Conservation (phyloP, 2,797 vertebrate species). For the Xenentodon cancila region DNA sequence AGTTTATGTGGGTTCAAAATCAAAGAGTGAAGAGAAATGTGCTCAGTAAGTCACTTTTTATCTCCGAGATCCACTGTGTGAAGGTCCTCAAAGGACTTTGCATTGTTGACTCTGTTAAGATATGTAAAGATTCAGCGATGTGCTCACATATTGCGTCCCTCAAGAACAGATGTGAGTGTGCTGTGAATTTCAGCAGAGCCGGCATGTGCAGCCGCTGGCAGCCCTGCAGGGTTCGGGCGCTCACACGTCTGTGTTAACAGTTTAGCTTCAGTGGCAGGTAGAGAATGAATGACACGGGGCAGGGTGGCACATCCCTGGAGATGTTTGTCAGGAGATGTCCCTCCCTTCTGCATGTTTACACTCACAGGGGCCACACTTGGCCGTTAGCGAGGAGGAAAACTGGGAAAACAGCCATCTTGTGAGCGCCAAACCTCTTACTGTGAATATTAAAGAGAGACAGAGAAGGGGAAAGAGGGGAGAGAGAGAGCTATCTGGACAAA, state of each 20-base stretch:
- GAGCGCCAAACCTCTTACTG: conserved; percentile 83
- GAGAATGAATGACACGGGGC: conserved; percentile 71
- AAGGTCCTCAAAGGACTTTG: conserved; percentile 23
- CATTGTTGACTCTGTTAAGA: conserved; percentile 29
- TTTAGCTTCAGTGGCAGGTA: conserved; percentile 75
- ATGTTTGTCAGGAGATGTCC: conserved; percentile 81
- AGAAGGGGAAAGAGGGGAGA: conserved; percentile 54
- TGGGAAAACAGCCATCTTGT: conserved; percentile 77
- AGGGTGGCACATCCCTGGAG: conserved; percentile 78
- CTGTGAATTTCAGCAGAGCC: conserved; percentile 44
- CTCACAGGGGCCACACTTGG: conserved; percentile 81
- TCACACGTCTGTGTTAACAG: conserved; percentile 73
- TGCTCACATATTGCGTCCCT: conserved; percentile 2
- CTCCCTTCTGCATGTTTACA: conserved; percentile 80
- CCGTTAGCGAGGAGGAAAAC: conserved; percentile 72
- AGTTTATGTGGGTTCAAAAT: background rate
- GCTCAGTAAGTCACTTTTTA: conserved; percentile 10
- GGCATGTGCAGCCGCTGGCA: conserved; percentile 62
- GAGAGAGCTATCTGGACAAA: conserved; percentile 77
- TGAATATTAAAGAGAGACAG: conserved; percentile 86
- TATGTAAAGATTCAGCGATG: conserved; percentile 23
- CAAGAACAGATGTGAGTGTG: conserved; percentile 53
- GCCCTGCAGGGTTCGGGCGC: conserved; percentile 49
- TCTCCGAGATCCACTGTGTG: background rate
- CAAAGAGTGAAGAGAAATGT: background rate